These are phyloP conservation scores for Buceros bicornis DNA, from an alignment of 2,797 vertebrate species.

Conservation along the genomic window DNA sequence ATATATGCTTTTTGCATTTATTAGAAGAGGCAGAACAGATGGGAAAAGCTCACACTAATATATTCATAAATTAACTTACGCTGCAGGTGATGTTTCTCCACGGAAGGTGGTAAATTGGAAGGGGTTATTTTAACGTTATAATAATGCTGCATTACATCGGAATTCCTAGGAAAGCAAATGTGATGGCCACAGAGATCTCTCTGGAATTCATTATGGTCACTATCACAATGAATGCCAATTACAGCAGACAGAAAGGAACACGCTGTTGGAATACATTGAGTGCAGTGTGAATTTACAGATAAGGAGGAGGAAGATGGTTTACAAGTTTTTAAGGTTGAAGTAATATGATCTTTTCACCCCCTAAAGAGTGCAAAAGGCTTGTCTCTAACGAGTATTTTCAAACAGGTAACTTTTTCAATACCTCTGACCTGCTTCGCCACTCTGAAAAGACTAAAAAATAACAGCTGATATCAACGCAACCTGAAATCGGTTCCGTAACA, in stretches of 20 bases:
- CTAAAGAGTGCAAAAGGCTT: background rate
- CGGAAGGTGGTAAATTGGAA: constrained; percentile 29
- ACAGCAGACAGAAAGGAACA: background rate
- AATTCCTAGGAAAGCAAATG: constrained; percentile 32
- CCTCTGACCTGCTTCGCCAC: background rate
- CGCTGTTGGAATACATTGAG: constrained; percentile 24
- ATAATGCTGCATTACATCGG: constrained; percentile 9
- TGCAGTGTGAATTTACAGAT: background rate
- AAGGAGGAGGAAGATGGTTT: background rate
- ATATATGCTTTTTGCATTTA: constrained; percentile 47
- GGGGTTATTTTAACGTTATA: constrained; percentile 33
- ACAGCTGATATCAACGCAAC: background rate
- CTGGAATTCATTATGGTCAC: constrained; percentile 61
- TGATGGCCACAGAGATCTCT: background rate
- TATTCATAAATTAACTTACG: constrained; percentile 50
- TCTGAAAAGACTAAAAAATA: background rate
- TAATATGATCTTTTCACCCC: background rate
- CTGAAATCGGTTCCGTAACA: background rate
- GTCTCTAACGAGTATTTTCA: background rate
- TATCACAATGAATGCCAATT: constrained; percentile 38
- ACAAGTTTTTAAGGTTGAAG: background rate
- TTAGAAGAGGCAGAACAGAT: constrained; percentile 58
- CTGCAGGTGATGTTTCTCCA: constrained; percentile 55
- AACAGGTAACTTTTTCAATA: background rate
- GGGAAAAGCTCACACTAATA: constrained; percentile 56